A percentile compares a stretch with the other conserved stretches of the same genome.
Conservation (phyloP, 2,113 vertebrate genomes). For the Larimichthys polyactis region DNA sequence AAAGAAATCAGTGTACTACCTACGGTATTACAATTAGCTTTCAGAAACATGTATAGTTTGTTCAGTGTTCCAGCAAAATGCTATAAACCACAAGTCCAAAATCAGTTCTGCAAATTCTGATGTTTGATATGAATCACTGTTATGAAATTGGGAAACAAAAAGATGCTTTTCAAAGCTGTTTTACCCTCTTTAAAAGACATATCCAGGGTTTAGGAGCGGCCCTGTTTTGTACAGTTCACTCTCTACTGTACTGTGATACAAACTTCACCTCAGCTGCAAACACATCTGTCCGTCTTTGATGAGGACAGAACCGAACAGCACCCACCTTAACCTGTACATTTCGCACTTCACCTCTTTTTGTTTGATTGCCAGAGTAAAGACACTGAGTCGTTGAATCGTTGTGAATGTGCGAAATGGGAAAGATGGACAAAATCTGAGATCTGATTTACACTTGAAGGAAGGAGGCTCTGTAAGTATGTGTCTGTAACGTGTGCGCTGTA, state of each 20-base stretch:
- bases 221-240: slow-evolving; percentile 35
- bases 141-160: slow-evolving; percentile 1
- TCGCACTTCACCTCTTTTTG: slow-evolving; percentile 68
- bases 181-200: slow-evolving; percentile 32
- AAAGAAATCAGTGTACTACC: slow-evolving; percentile 19
- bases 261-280: slow-evolving; percentile 58
- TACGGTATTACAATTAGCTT: slow-evolving; percentile 23
- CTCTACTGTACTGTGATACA: slow-evolving; percentile 35
- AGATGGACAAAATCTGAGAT: slow-evolving; percentile 51
- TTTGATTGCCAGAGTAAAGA: slow-evolving; percentile 66
- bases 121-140: slow-evolving; percentile 29
- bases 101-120: slow-evolving; percentile 15
- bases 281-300: slow-evolving; percentile 36
- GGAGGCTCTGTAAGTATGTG: slow-evolving; percentile 61
- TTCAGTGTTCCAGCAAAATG: slow-evolving; percentile 29
- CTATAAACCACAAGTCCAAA: slow-evolving; percentile 38
- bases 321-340: slow-evolving; percentile 59
- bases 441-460: slow-evolving; percentile 68
- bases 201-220: slow-evolving; percentile 48
- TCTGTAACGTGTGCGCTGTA: slow-evolving; percentile 49
- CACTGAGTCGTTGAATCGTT: slow-evolving; percentile 66
- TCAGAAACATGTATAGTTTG: slow-evolving; percentile 31
- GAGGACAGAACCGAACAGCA: slow-evolving; percentile 36
- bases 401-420: slow-evolving; percentile 71
- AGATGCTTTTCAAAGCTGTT: slow-evolving; percentile 21